These are phyloP conservation scores for Ceratina japonica DNA, from an alignment of 1,140 invertebrate species.

Conservation along the genomic window DNA sequence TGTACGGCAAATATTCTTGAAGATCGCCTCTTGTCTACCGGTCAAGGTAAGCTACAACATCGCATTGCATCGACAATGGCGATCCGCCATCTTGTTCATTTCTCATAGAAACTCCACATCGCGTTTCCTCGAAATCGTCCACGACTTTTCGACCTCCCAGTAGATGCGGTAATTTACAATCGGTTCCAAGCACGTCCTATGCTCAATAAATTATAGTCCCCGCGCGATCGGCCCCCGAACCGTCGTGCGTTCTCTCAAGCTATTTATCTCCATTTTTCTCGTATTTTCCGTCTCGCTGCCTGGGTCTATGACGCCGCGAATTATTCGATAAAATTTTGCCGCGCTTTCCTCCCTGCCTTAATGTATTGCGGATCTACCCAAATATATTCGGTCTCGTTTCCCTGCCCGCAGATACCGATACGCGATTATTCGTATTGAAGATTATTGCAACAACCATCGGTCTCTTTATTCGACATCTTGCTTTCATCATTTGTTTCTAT, in stretches of 20 bases:
- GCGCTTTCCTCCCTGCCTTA: conserved; percentile 56
- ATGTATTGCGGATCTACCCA: neutral
- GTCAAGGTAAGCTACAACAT: conserved; percentile 82
- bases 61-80: conserved; percentile 57
- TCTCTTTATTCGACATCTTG: conserved; percentile 56
- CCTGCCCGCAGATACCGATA: no score
- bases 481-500: conserved; percentile 27
- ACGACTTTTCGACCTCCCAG: conserved; percentile 38
- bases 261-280: conserved; percentile 26
- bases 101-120: conserved; percentile 30
- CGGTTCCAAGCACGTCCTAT: conserved; percentile 30
- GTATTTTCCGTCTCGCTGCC: neutral
- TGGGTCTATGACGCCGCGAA: conserved; percentile 39
- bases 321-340: conserved; percentile 52
- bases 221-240: neutral
- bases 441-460: no score
- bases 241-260: neutral
- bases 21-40: conserved; percentile 82
- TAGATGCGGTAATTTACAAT: conserved; percentile 12
- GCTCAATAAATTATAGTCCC: conserved; percentile 10
- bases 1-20: conserved; percentile 80
- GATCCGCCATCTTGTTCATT: conserved; percentile 62
- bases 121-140: conserved; percentile 23
- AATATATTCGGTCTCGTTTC: neutral
- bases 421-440: no score